phyloP scores from a whole-genome alignment of 64 coral and sea anemone genomes.

The Acropora yongei region DNA sequence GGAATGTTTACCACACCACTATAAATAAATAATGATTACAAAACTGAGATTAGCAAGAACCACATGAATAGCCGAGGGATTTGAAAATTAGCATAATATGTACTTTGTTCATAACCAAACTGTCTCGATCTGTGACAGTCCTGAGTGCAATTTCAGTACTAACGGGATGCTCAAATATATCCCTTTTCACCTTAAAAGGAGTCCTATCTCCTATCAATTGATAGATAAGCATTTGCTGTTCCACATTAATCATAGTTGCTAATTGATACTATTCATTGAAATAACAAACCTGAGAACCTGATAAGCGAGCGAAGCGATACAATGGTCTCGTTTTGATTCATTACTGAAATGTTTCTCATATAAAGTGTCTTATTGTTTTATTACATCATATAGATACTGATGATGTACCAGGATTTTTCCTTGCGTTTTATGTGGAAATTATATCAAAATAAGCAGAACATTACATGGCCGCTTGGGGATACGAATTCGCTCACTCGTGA shows the following conservation, averaged over 20 bases:
- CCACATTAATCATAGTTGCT: too few relatives aligned
- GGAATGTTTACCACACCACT: constrained; percentile 1
- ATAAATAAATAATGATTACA: constrained; percentile 22
- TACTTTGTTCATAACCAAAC: not conserved
- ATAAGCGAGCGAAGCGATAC: too few relatives aligned
- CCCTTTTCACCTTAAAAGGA: not conserved
- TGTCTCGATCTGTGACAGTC: not conserved
- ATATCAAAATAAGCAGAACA: too few relatives aligned
- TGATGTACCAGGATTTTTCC: too few relatives aligned
- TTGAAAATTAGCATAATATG: not conserved
- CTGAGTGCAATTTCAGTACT: not conserved
- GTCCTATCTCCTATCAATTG: not conserved
- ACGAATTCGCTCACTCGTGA: too few relatives aligned
- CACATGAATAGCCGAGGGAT: not conserved
- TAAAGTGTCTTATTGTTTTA: not conserved
- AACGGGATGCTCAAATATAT: not conserved
- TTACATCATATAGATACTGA: too few relatives aligned
- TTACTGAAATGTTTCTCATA: not conserved
- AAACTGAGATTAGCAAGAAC: not conserved
- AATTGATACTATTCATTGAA: too few relatives aligned
- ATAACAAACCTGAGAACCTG: too few relatives aligned
- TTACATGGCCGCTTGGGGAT: too few relatives aligned
- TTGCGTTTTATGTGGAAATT: too few relatives aligned
- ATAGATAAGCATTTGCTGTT: not conserved
- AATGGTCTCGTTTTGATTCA: not conserved